Evolutionary conservation across 1,140 invertebrate species (phyloP), one percentile per base, ranked within the genome.

Genomic region (Drosophila jambulina): DNA sequence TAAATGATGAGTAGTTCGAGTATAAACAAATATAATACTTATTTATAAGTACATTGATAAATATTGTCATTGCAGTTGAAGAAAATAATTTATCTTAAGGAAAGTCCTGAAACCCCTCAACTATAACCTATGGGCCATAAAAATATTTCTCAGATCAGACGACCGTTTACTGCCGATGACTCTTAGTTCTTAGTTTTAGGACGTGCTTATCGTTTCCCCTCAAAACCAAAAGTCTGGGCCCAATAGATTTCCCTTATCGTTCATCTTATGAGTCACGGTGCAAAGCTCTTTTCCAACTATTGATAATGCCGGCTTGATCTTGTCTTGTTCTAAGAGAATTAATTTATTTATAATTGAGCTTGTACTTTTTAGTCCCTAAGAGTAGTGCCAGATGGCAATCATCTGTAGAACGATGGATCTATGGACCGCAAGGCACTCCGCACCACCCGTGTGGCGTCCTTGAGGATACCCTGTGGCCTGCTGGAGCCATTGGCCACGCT

Each of bases 401-500:
- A 48, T 27, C 59, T 60, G 51, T 77, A 80, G 29, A 68, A 34
- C 25, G 25, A 57, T 23, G 46, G 32, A 21, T 60, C 70, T 34
- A 72, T 65, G 9, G 56, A 38, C 8, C 51, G 29, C 27, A 90
- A 58, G 45, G 82, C 81, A 29, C 54, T 86, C 34, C 54, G 74
- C 19, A 92, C 49, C 51, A 90, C 65, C 34, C 68, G 64, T 49
- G 74, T 75, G 49, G 91, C 91, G 21, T 78, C 45, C 25, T 60
- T 61, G 17, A 88, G 69, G 4, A 90, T 27, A 2, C 71, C 43
- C 2, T 65, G 61, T 2, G 79, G 74, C 10, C 80, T 69, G 36
- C 54, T 64, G 23, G 91, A 88, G 4, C 84, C 82, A 45, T 91
- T 92, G 27, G 75, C 48, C 1, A 74, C 68, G 27, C 69, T 75